Evolutionary conservation across 1,140 invertebrate species (phyloP).

Genomic region (Heliconius hewitsoni): DNA sequence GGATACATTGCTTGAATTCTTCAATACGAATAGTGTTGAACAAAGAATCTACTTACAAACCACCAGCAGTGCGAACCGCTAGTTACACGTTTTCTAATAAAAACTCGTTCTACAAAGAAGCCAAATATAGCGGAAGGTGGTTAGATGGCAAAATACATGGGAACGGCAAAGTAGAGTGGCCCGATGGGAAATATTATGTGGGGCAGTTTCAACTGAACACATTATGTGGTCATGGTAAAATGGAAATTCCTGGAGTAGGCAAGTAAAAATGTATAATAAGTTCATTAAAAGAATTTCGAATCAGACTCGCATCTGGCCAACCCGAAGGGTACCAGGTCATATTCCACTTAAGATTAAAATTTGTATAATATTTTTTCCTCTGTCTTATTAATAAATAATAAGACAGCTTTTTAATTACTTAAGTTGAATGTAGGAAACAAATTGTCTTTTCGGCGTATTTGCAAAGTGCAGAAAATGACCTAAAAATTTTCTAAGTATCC

Average conservation of each 20-base stretch:
- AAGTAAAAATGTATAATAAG: slow-evolving; percentile 39
- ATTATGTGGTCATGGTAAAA: slow-evolving; percentile 87
- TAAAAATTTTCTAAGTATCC: no score
- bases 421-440: no score
- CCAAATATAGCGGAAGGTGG: slow-evolving; percentile 90
- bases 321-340: no score
- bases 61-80: slow-evolving; percentile 87
- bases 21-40: slow-evolving; percentile 84
- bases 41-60: slow-evolving; percentile 80
- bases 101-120: slow-evolving; percentile 87
- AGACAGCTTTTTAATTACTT: no score
- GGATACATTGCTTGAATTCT: slow-evolving; percentile 86
- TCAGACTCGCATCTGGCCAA: no score
- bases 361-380: no score
- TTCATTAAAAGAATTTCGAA: not conserved
- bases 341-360: no score
- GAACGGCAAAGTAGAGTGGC: slow-evolving; percentile 89
- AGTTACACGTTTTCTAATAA: slow-evolving; percentile 87
- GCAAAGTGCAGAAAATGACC: no score
- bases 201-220: slow-evolving; percentile 90
- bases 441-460: no score
- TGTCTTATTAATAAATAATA: no score
- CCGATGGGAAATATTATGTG: slow-evolving; percentile 89
- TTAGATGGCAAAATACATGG: slow-evolving; percentile 91
- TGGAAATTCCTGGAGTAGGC: slow-evolving; percentile 84